Conservation (phyloP, 37 sponge, comb jelly and placozoan genomes). For the Cliona cf. orientalis region DNA sequence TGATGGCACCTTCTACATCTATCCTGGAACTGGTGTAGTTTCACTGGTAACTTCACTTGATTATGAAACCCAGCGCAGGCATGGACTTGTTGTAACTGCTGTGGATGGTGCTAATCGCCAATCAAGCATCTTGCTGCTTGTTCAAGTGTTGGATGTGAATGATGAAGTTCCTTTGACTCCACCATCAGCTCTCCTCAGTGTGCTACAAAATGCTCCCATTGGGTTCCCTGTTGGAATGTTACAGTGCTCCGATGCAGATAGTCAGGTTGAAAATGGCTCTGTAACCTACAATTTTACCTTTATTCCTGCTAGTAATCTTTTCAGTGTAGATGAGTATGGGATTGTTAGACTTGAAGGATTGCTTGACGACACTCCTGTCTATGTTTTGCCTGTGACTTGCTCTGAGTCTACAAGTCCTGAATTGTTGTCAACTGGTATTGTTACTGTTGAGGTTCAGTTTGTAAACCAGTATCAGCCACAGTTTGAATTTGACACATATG, state of each 20-base stretch:
- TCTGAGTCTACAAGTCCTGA: slow-evolving; percentile 40
- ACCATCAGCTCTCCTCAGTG: slow-evolving; percentile 52
- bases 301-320: slow-evolving; percentile 26
- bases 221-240: slow-evolving; percentile 57
- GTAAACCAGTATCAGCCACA: slow-evolving; percentile 63
- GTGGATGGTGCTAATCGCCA: slow-evolving; percentile 37
- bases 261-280: neutral
- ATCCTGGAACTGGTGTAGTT: slow-evolving; percentile 47
- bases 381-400: slow-evolving; percentile 58
- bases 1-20: slow-evolving; percentile 54
- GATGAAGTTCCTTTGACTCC: slow-evolving; percentile 62
- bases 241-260: slow-evolving; percentile 43
- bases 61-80: slow-evolving; percentile 46
- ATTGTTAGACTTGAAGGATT: slow-evolving; percentile 22
- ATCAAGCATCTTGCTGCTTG: slow-evolving; percentile 37
- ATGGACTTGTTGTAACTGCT: slow-evolving; percentile 46
- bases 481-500: slow-evolving; percentile 52
- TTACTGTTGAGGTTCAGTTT: slow-evolving; percentile 67
- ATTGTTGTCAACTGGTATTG: slow-evolving; percentile 41
- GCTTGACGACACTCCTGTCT: slow-evolving; percentile 66
- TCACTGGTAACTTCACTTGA: slow-evolving; percentile 50
- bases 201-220: slow-evolving; percentile 32
- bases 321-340: slow-evolving; percentile 59
- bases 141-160: slow-evolving; percentile 59
- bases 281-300: slow-evolving; percentile 51